Conservation (phyloP, 1,140 invertebrate species). For the Patella vulgata region DNA sequence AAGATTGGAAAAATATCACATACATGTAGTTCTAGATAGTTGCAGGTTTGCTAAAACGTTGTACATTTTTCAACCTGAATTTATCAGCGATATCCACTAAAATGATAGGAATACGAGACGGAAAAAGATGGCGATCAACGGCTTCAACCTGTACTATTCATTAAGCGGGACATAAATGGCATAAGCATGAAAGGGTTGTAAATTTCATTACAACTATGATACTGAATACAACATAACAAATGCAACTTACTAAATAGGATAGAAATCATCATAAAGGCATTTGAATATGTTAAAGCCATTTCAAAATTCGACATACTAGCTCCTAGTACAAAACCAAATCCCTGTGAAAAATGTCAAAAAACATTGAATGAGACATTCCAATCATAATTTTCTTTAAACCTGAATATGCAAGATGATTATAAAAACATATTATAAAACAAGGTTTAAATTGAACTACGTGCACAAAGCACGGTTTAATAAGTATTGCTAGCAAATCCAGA, state of each 20-base stretch:
- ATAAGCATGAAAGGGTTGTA: too few relatives aligned
- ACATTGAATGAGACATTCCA: slow-evolving; percentile 12
- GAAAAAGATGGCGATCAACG: too few relatives aligned
- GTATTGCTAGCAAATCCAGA: background rate
- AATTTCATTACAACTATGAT: too few relatives aligned
- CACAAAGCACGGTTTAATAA: background rate
- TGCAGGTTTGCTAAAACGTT: too few relatives aligned
- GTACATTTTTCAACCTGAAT: too few relatives aligned
- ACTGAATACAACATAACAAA: too few relatives aligned
- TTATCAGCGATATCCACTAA: too few relatives aligned
- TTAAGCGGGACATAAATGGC: too few relatives aligned
- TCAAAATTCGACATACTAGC: slow-evolving; percentile 82
- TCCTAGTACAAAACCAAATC: slow-evolving; percentile 84
- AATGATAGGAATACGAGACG: too few relatives aligned
- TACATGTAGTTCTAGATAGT: too few relatives aligned
- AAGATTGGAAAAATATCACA: too few relatives aligned
- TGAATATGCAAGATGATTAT: background rate
- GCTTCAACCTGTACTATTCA: too few relatives aligned
- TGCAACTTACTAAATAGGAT: slow-evolving; percentile 76
- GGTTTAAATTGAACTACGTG: background rate
- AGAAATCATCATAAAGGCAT: slow-evolving; percentile 82
- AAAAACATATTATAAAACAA: background rate
- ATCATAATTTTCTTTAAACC: background rate
- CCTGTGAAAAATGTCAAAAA: slow-evolving; percentile 67
- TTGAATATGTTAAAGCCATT: slow-evolving; percentile 81